phyloP scores from a whole-genome alignment of 2,888 invertebrate species.

The Dastarcus helophoroides region DNA sequence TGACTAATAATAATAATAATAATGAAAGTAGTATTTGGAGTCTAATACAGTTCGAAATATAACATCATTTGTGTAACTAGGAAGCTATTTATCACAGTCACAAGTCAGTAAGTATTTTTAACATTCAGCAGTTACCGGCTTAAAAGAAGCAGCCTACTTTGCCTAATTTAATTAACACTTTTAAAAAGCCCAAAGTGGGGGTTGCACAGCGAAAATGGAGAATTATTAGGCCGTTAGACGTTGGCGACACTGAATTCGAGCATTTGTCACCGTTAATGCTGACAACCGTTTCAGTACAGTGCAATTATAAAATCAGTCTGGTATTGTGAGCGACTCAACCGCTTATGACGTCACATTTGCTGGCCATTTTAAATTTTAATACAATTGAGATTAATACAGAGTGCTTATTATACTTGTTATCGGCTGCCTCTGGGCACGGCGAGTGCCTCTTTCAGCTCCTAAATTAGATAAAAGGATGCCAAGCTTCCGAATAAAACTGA shows the following conservation, averaged over 20 bases:
- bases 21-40: too few relatives aligned
- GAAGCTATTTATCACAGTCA: too few relatives aligned
- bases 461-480: constrained; percentile 6
- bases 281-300: constrained; percentile 17
- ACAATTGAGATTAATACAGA: constrained; percentile 31
- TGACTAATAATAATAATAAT: too few relatives aligned
- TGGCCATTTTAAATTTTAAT: constrained; percentile 29
- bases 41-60: too few relatives aligned
- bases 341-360: constrained; percentile 20
- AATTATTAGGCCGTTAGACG: constrained; percentile 44
- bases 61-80: too few relatives aligned
- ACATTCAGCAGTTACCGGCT: too few relatives aligned
- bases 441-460: neutral
- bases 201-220: constrained; percentile 22
- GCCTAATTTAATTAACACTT: too few relatives aligned
- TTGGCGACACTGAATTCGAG: constrained; percentile 13
- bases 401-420: constrained; percentile 29
- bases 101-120: too few relatives aligned
- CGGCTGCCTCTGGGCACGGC: constrained; percentile 6
- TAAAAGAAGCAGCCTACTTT: too few relatives aligned
- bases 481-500: too few relatives aligned
- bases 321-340: constrained; percentile 15
- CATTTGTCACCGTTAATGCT: constrained; percentile 21
- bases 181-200: too few relatives aligned
- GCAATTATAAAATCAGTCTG: constrained; percentile 20